These are phyloP conservation scores for Neoascia interrupta DNA, from an alignment of 2,888 invertebrate species.

Conservation along the genomic window DNA sequence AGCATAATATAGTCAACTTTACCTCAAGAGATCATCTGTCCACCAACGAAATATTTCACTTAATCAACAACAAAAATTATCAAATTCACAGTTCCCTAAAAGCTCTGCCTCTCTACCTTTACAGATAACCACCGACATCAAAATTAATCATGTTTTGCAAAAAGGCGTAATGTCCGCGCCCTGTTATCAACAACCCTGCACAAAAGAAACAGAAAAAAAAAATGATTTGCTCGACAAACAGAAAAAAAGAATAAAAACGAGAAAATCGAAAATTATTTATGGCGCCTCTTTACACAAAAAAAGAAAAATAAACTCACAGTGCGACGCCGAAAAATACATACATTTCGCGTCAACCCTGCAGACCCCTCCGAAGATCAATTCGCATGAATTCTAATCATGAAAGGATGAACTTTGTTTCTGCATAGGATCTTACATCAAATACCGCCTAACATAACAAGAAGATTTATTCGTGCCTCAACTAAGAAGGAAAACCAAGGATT, in stretches of 20 bases:
- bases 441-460: slow-evolving; percentile 50
- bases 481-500: slow-evolving; percentile 22
- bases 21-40: too few species aligned
- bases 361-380: slow-evolving; percentile 10
- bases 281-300: slow-evolving; percentile 41
- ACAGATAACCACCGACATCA: slow-evolving; percentile 42
- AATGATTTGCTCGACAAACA: slow-evolving; percentile 15
- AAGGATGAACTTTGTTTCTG: neutral
- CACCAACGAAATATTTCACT: too few species aligned
- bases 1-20: too few species aligned
- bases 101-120: neutral
- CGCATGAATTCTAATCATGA: slow-evolving; percentile 40
- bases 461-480: slow-evolving; percentile 46
- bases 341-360: neutral
- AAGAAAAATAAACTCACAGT: slow-evolving; percentile 11
- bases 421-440: slow-evolving; percentile 32
- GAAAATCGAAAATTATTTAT: slow-evolving; percentile 49
- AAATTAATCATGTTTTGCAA: slow-evolving; percentile 45
- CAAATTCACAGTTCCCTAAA: neutral
- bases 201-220: neutral
- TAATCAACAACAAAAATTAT: slow-evolving; percentile 9
- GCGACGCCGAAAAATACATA: slow-evolving; percentile 26
- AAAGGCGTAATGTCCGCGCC: slow-evolving; percentile 34
- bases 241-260: slow-evolving; percentile 5
- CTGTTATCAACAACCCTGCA: slow-evolving; percentile 42